Conservation (phyloP, 2,888 invertebrate genomes). For the Erebia epiphron region DNA sequence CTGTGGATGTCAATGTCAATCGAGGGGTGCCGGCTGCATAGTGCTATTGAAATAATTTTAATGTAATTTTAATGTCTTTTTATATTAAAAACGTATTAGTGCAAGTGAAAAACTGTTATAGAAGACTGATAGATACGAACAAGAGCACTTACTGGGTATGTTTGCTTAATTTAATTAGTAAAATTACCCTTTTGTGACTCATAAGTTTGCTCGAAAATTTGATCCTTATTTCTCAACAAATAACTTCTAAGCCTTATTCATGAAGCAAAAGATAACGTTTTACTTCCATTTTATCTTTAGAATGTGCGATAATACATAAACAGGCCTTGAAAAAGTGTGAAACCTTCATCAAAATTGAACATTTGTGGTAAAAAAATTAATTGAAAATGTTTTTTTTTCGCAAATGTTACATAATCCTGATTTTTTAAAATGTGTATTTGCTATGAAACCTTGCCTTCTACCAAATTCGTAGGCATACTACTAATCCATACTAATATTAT, state of each 20-base stretch:
- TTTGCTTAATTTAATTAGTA: constrained; percentile 40
- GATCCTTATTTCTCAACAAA: background rate
- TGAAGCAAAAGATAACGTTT: background rate
- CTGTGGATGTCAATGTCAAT: constrained; percentile 30
- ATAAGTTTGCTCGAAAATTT: background rate
- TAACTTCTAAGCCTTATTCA: background rate
- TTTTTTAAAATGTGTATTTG: background rate
- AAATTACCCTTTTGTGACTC: constrained; percentile 10
- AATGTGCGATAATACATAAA: background rate
- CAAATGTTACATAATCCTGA: background rate
- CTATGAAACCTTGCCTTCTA: too few relatives aligned
- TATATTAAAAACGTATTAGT: constrained; percentile 64
- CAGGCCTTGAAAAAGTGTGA: background rate
- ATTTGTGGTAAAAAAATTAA: too few relatives aligned
- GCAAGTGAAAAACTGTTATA: constrained; percentile 59
- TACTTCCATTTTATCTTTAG: background rate
- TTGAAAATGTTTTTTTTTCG: background rate
- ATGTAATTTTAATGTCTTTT: constrained; percentile 57
- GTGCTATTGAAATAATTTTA: constrained; percentile 15
- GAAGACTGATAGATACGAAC: constrained; percentile 56
- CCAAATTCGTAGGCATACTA: too few relatives aligned
- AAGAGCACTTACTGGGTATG: constrained; percentile 61
- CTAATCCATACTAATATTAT: too few relatives aligned
- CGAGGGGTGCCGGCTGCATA: background rate
- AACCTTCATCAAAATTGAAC: background rate